Percentiles rank a stretch among this genome's conserved stretches.
phyloP scores from a whole-genome alignment of 2,113 vertebrate genomes.

The Thymallus thymallus region DNA sequence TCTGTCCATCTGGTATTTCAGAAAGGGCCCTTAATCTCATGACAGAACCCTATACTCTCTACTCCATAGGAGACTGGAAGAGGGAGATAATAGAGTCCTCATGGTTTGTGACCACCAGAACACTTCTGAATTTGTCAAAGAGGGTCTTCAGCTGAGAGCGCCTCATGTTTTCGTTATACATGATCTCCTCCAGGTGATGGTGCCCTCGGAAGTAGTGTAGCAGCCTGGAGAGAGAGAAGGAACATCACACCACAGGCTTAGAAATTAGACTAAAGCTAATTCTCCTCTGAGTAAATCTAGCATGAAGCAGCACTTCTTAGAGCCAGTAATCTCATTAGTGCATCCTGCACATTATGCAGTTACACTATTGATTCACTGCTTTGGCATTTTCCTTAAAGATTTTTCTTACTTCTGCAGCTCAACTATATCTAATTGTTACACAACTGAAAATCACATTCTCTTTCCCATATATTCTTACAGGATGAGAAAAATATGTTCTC shows the following conservation, averaged over 20 bases:
- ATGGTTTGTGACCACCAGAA: slow-evolving; percentile 93
- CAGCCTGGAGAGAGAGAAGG: slow-evolving; percentile 73
- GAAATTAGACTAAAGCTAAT: neutral
- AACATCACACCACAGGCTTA: slow-evolving; percentile 17
- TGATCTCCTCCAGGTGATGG: slow-evolving; percentile 97
- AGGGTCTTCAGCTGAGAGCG: slow-evolving; percentile 95
- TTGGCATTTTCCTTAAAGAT: neutral
- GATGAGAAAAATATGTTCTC: slow-evolving; percentile 11
- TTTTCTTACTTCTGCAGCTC: neutral
- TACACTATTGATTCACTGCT: slow-evolving; percentile 1
- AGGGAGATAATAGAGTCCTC: slow-evolving; percentile 94
- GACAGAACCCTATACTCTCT: neutral
- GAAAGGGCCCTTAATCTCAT: neutral
- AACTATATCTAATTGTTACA: neutral
- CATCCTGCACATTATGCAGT: neutral
- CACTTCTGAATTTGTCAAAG: slow-evolving; percentile 95
- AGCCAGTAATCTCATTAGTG: slow-evolving; percentile 12
- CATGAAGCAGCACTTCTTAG: slow-evolving; percentile 13
- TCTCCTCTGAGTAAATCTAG: slow-evolving; percentile 11
- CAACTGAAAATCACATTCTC: neutral
- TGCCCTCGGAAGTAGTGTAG: slow-evolving; percentile 95
- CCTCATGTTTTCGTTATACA: slow-evolving; percentile 98
- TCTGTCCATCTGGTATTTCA: neutral
- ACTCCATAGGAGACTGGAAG: slow-evolving; percentile 85
- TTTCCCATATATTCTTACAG: slow-evolving; percentile 3